phyloP scores from a whole-genome alignment of 2,113 vertebrate species.

The Phyllopteryx taeniolatus region DNA sequence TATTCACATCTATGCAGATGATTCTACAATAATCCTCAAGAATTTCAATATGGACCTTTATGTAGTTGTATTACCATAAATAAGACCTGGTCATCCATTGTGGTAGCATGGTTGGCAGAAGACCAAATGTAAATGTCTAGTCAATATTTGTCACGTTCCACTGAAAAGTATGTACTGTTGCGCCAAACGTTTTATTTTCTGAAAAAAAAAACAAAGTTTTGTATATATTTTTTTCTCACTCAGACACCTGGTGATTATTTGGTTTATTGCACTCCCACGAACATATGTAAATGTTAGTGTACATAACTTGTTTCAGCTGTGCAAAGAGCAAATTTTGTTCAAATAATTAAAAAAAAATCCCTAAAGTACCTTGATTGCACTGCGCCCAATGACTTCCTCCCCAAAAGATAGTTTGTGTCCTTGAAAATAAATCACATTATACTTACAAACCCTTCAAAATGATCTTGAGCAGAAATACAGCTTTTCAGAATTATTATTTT shows the following conservation, averaged over 20 bases:
- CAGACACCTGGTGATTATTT: conserved; percentile 7
- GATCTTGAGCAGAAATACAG: conserved; percentile 11
- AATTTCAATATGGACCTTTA: not conserved
- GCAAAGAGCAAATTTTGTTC: not conserved
- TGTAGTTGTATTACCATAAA: not conserved
- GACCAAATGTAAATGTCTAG: conserved; percentile 36
- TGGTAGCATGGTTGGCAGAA: not conserved
- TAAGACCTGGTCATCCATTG: not conserved
- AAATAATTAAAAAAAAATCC: not conserved
- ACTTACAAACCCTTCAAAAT: not conserved
- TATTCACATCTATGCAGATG: not conserved
- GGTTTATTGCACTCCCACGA: conserved; percentile 54
- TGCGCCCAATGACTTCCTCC: not conserved
- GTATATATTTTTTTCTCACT: conserved; percentile 1
- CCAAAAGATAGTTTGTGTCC: not conserved
- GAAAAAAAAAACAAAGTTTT: not conserved
- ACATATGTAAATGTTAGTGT: conserved; percentile 8
- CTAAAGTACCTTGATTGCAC: not conserved
- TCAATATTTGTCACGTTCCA: not conserved
- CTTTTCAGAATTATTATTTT: not conserved
- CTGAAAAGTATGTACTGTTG: not conserved
- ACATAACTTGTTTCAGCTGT: conserved; percentile 16
- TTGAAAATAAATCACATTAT: not conserved
- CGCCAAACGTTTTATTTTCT: not conserved
- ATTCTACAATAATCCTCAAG: not conserved